Percentiles rank a stretch among this genome's conserved stretches.
Evolutionary conservation across 1,140 invertebrate genomes (phyloP).

Genomic region (Achatina immaculata): DNA sequence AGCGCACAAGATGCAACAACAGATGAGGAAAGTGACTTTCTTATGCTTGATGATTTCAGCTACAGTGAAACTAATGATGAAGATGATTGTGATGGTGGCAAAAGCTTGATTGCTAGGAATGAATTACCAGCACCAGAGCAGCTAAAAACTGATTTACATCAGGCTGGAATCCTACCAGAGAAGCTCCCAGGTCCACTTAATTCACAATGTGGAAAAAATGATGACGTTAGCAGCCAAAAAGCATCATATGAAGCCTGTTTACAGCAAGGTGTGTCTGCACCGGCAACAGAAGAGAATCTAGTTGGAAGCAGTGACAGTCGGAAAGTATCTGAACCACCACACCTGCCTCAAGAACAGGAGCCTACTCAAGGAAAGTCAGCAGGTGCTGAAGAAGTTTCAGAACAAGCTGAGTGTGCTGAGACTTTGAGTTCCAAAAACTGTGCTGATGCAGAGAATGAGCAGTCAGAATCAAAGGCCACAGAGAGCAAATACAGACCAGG

Average conservation of each 20-base stretch:
- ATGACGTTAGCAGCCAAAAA: not conserved
- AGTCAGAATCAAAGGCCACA: not conserved
- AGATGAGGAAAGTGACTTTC: constrained; percentile 35
- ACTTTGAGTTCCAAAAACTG: not conserved
- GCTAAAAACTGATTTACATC: not conserved
- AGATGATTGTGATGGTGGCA: not conserved
- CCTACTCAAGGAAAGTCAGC: not conserved
- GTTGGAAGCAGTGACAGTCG: no score
- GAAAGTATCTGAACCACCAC: not conserved
- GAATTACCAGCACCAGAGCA: not conserved
- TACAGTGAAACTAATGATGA: constrained; percentile 36
- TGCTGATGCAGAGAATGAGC: not conserved
- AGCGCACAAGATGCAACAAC: constrained; percentile 21
- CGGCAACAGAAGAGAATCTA: no score
- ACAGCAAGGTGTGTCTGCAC: no score
- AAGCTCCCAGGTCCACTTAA: not conserved
- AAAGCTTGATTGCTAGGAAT: not conserved
- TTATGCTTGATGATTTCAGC: constrained; percentile 31
- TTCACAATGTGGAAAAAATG: not conserved
- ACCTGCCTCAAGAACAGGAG: not conserved
- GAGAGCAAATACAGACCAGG: not conserved
- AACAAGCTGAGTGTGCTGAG: not conserved
- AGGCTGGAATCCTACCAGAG: not conserved
- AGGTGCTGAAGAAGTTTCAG: not conserved
- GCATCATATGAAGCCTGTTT: not conserved